These are phyloP conservation scores for Prunella himalayana DNA, from an alignment of 2,113 vertebrate genomes.

Conservation along the genomic window DNA sequence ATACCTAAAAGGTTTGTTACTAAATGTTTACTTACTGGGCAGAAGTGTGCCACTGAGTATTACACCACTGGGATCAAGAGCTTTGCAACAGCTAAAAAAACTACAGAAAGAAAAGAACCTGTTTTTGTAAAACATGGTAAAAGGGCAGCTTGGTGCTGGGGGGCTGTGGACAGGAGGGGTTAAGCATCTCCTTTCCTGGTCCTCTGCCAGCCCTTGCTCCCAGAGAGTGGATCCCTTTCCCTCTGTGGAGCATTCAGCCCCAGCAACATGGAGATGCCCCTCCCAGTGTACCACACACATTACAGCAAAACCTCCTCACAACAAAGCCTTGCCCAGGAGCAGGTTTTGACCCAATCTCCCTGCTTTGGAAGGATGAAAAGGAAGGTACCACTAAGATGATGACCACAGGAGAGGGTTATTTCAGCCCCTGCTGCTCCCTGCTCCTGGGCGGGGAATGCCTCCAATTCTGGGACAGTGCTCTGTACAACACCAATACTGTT, in stretches of 20 bases:
- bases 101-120: neutral
- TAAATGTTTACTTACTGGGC: slow-evolving; percentile 71
- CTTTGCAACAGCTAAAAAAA: neutral
- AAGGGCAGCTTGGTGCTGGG: neutral
- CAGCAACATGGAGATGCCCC: accelerated
- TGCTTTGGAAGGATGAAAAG: neutral
- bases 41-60: neutral
- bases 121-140: neutral
- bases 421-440: neutral
- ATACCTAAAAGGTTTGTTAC: slow-evolving; percentile 70
- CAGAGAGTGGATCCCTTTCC: neutral
- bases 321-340: neutral
- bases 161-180: neutral
- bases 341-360: neutral
- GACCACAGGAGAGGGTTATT: neutral
- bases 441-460: neutral
- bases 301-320: neutral
- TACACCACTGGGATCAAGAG: neutral
- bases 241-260: neutral
- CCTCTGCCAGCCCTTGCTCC: neutral
- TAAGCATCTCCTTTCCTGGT: neutral
- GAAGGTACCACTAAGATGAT: neutral
- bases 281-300: accelerated
- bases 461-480: neutral
- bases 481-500: neutral